Base-by-base conservation (phyloP, 2,888 invertebrate species). In the Drosophila pseudotakahashii region DNA sequence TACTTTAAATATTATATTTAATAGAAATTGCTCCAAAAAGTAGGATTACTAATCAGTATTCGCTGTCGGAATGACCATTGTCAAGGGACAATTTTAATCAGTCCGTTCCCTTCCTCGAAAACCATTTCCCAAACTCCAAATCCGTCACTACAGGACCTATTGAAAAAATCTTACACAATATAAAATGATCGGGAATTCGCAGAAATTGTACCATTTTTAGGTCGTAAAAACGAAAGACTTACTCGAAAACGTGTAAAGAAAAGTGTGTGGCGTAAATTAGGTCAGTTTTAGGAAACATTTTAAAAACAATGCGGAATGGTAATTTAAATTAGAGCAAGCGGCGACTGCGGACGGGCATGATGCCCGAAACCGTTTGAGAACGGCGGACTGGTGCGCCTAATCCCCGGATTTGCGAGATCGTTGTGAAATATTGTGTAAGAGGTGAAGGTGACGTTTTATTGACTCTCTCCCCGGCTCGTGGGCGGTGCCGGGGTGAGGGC, bases 371-470 rank as follows among this genome's bases (percentile, higher is more conserved):
- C 73, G 47, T 59, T 73, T 54, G 51, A 47, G 48, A 39, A 72
- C 36, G 68, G 77, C 59, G 86, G 69, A 61, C 53, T 39, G 36
- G 63, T 52, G 57, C 47, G 58, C 39, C 78, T 79, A 86, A 81
- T 88, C 88, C 88, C 80, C 70, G 80, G 81, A 77, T 77, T 80
- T 83, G 52, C 47, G 55, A 51, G 64, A 54, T 78, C 55, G 74
- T 86, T 86, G 86, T 86, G 52, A 50, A 83, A 86, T 85, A 75
- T 84, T 84, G 87, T 84, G 89, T 74, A 88, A 84, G 87, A 83
- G 66, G 52, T 63, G 78, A 79, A 73, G 70, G 78, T 48, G 37
- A 55, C 26, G 32, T 13, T 64, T 71, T 81, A 69, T 73, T 71
- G 76, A 83, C 66, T 14, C 45, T 37, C 64, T 64, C 16, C 30